Evolutionary conservation across 2,888 invertebrate species (phyloP), one percentile per base, ranked within the genome.

Genomic region (Disparrhopalites patrizii): DNA sequence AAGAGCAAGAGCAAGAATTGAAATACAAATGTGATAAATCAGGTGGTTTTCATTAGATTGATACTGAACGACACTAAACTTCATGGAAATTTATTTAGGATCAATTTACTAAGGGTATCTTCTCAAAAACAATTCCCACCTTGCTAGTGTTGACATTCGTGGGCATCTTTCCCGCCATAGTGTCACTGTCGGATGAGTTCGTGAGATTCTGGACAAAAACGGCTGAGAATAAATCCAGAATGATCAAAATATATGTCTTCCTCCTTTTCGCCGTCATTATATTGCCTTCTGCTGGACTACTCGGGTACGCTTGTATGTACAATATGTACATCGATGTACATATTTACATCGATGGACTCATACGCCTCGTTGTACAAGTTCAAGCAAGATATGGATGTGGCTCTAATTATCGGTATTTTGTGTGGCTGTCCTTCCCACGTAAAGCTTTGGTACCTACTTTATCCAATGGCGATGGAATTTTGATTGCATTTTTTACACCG

Each of bases 151-250:
- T 93, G 85, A 89, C 89, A 0, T 85, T 93, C 79, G 91, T 95
- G 15, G 92, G 93, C 0, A 80, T 93, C n/a, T 87, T 96, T 86
- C 96, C 96, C 0, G 91, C 90, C 1, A 83, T 60, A n/a, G 94
- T 96, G 8, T 87, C 91, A 2, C 90, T 90, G 78, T 91, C 94
- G 3, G 96, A 96, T 79, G 88, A 90, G 77, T 90, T 91, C 81
- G 86, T 95, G 73, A 88, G 90, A 8, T 93, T 95, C 79, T 96
- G 95, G 90, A 95, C 95, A 0, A 87, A 91, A 76, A 94, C 95
- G 7, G 88, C 90, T 75, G 89, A 94, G 76, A 95, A 95, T 78
- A 90, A 91, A 77, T 89, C 92, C 1, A 88, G 94, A 60, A 95
- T 97, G 96, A 86, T 89, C 30, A 96, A 96, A 82, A 90, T 93